These are phyloP conservation scores for Stegodyphus mimosarum DNA, from an alignment of 1,140 invertebrate species.

Conservation along the genomic window DNA sequence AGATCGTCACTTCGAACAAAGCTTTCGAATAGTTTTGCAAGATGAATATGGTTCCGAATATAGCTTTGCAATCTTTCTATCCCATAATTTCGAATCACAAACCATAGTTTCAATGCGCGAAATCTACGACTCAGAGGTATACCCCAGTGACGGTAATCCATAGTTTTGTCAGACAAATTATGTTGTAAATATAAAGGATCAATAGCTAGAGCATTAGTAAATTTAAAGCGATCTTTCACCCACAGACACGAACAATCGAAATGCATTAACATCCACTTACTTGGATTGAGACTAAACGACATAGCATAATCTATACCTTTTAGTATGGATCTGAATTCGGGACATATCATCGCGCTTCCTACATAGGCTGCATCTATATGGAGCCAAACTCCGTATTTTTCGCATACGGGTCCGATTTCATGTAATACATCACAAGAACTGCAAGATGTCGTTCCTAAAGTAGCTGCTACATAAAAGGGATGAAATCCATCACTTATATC, in stretches of 20 bases:
- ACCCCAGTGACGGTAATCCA: neutral
- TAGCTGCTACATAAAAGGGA: conserved; percentile 78
- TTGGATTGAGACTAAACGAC: conserved; percentile 94
- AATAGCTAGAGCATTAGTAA: neutral
- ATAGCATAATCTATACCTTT: conserved; percentile 73
- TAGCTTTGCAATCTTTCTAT: neutral
- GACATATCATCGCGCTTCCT: conserved; percentile 68
- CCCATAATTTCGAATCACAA: neutral
- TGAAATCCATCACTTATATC: conserved; percentile 69
- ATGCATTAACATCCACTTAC: conserved; percentile 95
- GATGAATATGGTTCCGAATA: neutral
- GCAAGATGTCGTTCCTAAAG: conserved; percentile 89
- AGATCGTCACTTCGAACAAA: neutral
- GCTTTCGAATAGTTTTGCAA: neutral
- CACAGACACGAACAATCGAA: conserved; percentile 95
- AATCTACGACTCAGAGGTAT: neutral
- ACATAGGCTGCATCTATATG: conserved; percentile 97
- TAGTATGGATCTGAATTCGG: conserved; percentile 6
- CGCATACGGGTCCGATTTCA: conserved; percentile 87
- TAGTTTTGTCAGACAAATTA: neutral
- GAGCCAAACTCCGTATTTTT: conserved; percentile 82
- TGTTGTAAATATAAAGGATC: conserved; percentile 2
- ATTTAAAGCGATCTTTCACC: conserved; percentile 65
- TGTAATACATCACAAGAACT: conserved; percentile 89
- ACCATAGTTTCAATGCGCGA: neutral